Conservation (phyloP, 2,113 vertebrate species). For the Anguilla japonica region DNA sequence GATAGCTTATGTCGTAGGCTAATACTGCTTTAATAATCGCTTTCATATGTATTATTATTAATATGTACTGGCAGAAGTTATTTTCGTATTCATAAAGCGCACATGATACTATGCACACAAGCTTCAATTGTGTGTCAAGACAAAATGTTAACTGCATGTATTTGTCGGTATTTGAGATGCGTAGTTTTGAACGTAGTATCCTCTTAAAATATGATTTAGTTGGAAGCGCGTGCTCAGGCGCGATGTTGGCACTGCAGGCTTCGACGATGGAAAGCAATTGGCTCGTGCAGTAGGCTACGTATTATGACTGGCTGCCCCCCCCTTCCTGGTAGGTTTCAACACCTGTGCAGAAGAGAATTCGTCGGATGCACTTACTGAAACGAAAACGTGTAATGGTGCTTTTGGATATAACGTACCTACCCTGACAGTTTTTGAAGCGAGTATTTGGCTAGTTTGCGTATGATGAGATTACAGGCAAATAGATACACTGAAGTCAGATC, state of each 20-base stretch:
- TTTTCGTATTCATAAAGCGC: too few relatives aligned
- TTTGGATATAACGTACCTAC: neutral
- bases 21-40: too few relatives aligned
- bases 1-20: too few relatives aligned
- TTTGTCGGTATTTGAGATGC: neutral
- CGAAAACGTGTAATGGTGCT: neutral
- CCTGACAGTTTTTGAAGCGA: neutral
- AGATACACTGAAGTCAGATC: neutral
- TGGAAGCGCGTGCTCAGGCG: neutral
- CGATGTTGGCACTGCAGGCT: neutral
- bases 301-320: slow-evolving; percentile 2
- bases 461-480: neutral
- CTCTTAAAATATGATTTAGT: neutral
- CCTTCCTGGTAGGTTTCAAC: neutral
- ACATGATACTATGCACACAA: too few relatives aligned
- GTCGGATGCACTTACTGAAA: neutral
- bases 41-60: too few relatives aligned
- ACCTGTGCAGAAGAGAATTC: neutral
- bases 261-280: neutral
- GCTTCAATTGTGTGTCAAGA: too few relatives aligned
- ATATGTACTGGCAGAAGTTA: too few relatives aligned
- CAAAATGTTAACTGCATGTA: too few relatives aligned
- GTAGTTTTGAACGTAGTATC: neutral
- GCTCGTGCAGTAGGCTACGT: neutral
- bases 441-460: neutral